Percentiles rank a stretch among this genome's conserved stretches.
Evolutionary conservation across 2,888 invertebrate species (phyloP).

Genomic region (Cerastis leucographa): DNA sequence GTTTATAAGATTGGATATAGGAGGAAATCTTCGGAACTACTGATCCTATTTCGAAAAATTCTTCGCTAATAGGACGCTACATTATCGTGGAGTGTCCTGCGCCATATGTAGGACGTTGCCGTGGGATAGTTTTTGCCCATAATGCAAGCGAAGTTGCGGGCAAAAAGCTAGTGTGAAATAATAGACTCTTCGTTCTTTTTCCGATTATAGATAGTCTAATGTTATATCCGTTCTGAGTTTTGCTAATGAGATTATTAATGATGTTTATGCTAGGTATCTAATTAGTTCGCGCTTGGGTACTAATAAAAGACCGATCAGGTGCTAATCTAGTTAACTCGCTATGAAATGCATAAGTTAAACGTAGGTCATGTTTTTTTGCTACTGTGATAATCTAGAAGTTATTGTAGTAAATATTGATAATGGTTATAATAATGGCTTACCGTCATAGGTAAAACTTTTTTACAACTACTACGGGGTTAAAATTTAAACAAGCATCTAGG

Average conservation of each 20-base stretch:
- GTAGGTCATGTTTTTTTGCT: neutral
- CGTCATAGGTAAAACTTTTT: neutral
- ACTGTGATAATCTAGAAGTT: neutral
- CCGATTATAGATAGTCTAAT: slow-evolving; percentile 15
- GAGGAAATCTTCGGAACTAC: neutral
- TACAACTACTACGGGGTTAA: neutral
- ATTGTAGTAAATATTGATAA: neutral
- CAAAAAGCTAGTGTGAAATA: neutral
- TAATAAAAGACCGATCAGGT: slow-evolving; percentile 36
- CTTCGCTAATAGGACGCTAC: neutral
- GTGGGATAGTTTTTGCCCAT: neutral
- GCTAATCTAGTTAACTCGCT: slow-evolving; percentile 30
- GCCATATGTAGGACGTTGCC: neutral
- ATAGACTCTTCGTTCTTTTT: slow-evolving; percentile 9
- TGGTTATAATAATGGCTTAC: neutral
- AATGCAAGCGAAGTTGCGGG: neutral
- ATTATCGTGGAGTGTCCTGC: neutral
- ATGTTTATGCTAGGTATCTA: slow-evolving; percentile 10
- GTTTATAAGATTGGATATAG: neutral
- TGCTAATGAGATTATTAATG: slow-evolving; percentile 22
- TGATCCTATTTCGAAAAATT: neutral
- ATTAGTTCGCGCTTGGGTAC: slow-evolving; percentile 14
- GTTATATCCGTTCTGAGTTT: neutral
- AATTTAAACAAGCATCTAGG: neutral
- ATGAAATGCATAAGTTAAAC: slow-evolving; percentile 1